Conservation (phyloP, 1,140 invertebrate species). For the Sesamia nonagrioides region DNA sequence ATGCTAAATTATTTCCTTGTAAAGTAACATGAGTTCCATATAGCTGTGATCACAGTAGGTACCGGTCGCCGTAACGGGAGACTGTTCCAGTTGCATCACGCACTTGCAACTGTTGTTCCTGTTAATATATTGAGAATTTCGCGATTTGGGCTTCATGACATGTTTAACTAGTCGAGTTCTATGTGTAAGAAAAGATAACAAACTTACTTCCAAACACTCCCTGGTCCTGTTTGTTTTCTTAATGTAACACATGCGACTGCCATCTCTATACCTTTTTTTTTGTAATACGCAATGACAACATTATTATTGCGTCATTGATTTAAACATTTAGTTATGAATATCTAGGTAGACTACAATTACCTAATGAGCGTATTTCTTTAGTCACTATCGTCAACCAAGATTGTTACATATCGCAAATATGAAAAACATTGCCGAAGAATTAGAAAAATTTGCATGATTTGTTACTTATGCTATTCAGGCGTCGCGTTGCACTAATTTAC, state of each 20-base stretch:
- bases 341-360: background rate
- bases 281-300: too few species aligned
- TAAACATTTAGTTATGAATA: background rate
- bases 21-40: slow-evolving; percentile 53
- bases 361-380: background rate
- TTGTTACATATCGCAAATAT: slow-evolving; percentile 26
- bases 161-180: background rate
- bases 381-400: background rate
- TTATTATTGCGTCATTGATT: too few species aligned
- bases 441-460: background rate
- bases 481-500: background rate
- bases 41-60: slow-evolving; percentile 63
- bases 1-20: slow-evolving; percentile 32
- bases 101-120: slow-evolving; percentile 69
- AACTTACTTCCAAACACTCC: too few species aligned
- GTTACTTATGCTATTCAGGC: background rate
- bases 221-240: too few species aligned
- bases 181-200: too few species aligned
- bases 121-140: slow-evolving; percentile 34
- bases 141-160: background rate
- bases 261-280: too few species aligned
- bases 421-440: slow-evolving; percentile 14
- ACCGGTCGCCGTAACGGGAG: slow-evolving; percentile 70
- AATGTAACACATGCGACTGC: too few species aligned
- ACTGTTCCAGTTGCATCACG: slow-evolving; percentile 61